Evolutionary conservation across 1,140 invertebrate species (phyloP), one percentile per base, ranked within the genome.

Genomic region (Eupeodes corollae): DNA sequence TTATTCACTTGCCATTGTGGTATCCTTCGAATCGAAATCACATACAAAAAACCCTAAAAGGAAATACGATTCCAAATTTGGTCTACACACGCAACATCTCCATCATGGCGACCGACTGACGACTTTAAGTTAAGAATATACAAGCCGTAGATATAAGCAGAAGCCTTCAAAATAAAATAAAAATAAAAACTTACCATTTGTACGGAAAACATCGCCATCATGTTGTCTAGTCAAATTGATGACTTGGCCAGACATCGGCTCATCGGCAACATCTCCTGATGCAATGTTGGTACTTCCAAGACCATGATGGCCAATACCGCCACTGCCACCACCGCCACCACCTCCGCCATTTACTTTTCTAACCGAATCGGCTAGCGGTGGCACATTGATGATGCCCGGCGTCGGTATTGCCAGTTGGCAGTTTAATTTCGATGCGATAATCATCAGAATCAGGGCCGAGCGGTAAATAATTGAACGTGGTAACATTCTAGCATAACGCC

Each of bases 201-300:
- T 67, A 34, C 62, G 70, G 56, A 78, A 78, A 55, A 76, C 68
- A 58, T 79, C 76, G 49, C 76, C 76, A 56, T 75, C 73, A 56
- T 71, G 67, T 56, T 76, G 72, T 53, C 76, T 59, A 33, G 70
- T 77, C 51, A 79, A 56, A 58, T 68, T 68, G 49, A 61, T 52
- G 49, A 62, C 50, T 41, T 61, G 56, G 16, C 54, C 57, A 41
- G 49, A 61, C 48, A 51, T 52, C 52, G 38, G 47, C 54, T 31
- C 42, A 43, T 26, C 26, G 31, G 30, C 10, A 31, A 31, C 30
- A 26, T 14, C 19, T 14, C 19, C 42, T 30, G n/a, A n/a, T n/a
- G 3, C 12, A 30, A 43, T 44, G 37, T 15, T 31, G 8, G 34
- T 6, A 16, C 5, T n/a, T 37, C 19, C 12, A 32, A 19, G 13